A percentile compares a stretch with the other conserved stretches of the same genome.
phyloP scores from a whole-genome alignment of 2,888 invertebrate genomes.

The Selenia dentaria region DNA sequence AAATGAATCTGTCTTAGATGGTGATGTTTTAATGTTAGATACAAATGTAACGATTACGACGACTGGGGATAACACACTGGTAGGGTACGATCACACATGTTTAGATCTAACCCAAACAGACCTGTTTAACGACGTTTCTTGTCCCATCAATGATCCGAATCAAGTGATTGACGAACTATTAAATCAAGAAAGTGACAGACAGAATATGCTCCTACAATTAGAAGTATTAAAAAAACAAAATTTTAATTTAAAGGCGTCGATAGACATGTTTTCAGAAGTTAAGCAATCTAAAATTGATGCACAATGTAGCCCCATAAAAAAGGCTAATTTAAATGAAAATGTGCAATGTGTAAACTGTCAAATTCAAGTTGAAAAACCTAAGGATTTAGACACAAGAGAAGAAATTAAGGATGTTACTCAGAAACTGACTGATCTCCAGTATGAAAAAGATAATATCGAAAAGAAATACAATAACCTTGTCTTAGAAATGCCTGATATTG shows the following conservation, averaged over 20 bases:
- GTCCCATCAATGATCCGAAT: conserved; percentile 49
- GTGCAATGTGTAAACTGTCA: conserved; percentile 6
- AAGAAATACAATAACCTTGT: conserved; percentile 55
- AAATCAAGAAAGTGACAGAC: too few species aligned
- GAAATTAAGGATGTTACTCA: conserved; percentile 44
- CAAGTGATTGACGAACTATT: too few species aligned
- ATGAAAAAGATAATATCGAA: conserved; percentile 52
- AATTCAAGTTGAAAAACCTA: neutral
- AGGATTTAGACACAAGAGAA: conserved; percentile 27
- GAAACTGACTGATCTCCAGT: conserved; percentile 44
- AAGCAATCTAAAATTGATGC: conserved; percentile 37
- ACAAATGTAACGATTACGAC: conserved; percentile 66
- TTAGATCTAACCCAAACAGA: conserved; percentile 61
- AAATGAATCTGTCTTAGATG: conserved; percentile 72
- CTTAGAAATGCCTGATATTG: conserved; percentile 56
- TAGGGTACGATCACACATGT: conserved; percentile 64
- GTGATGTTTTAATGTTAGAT: conserved; percentile 74
- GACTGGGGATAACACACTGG: conserved; percentile 63
- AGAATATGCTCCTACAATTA: conserved; percentile 43
- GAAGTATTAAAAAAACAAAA: conserved; percentile 56
- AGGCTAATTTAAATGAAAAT: neutral
- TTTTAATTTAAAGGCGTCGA: conserved; percentile 43
- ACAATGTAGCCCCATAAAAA: conserved; percentile 49
- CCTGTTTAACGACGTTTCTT: conserved; percentile 56
- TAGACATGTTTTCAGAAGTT: conserved; percentile 37